phyloP scores from a whole-genome alignment of 1,140 invertebrate genomes.

The Palaemon carinicauda region DNA sequence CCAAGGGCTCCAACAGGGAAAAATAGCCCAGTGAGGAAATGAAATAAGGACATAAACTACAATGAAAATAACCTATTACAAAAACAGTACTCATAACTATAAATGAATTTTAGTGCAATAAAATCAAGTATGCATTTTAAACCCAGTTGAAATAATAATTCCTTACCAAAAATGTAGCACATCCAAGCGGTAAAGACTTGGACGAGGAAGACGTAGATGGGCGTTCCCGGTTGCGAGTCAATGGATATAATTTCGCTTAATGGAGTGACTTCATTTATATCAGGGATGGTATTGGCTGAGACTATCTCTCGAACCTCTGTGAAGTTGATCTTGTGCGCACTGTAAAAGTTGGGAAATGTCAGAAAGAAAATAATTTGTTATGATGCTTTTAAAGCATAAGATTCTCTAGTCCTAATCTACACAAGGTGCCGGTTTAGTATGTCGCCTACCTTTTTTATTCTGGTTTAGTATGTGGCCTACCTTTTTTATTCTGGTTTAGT shows the following conservation, averaged over 20 bases:
- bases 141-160: neutral
- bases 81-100: too few species aligned
- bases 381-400: neutral
- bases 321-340: slow-evolving; percentile 21
- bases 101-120: too few species aligned
- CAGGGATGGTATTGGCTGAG: slow-evolving; percentile 70
- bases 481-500: too few species aligned
- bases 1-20: too few species aligned
- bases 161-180: slow-evolving; percentile 84
- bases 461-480: too few species aligned
- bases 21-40: too few species aligned
- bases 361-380: neutral
- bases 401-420: too few species aligned
- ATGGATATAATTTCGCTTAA: slow-evolving; percentile 77
- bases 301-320: slow-evolving; percentile 52
- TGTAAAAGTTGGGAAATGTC: neutral
- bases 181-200: slow-evolving; percentile 85
- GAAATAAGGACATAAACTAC: too few species aligned
- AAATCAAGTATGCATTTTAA: too few species aligned
- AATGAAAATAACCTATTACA: too few species aligned
- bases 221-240: slow-evolving; percentile 75
- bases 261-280: slow-evolving; percentile 76
- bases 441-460: too few species aligned
- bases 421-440: too few species aligned
- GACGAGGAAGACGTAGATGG: slow-evolving; percentile 81